Conservation (phyloP, 2,888 invertebrate species). For the Bembecia ichneumoniformis region DNA sequence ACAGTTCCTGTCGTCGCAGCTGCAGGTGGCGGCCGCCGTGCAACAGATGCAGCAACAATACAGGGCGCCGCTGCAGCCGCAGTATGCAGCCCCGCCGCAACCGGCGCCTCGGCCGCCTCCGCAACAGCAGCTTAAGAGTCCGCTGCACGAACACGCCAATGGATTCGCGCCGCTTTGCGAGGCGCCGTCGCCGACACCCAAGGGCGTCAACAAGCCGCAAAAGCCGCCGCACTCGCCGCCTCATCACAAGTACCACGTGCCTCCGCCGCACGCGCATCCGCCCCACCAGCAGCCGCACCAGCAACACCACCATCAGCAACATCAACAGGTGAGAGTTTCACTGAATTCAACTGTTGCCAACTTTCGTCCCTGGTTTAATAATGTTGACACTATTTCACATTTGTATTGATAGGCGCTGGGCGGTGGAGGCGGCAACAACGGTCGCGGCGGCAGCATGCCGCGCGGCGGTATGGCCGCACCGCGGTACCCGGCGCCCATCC, state of each 20-base stretch:
- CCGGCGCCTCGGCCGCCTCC: conserved; percentile 46
- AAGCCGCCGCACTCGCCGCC: conserved; percentile 64
- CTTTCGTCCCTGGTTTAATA: background rate
- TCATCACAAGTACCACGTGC: conserved; percentile 65
- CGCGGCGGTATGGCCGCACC: conserved; percentile 48
- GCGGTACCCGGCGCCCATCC: conserved; percentile 71
- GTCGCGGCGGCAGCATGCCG: conserved; percentile 23
- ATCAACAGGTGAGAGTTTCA: conserved; percentile 14
- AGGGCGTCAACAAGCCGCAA: conserved; percentile 43
- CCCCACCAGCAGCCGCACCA: conserved; percentile 42
- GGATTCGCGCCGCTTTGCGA: conserved; percentile 75
- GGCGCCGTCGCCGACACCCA: conserved; percentile 68
- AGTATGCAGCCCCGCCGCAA: conserved; percentile 48
- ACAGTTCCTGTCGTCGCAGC: conserved; percentile 59
- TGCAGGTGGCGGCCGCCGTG: conserved; percentile 62
- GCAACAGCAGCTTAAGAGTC: conserved; percentile 73
- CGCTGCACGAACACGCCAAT: conserved; percentile 66
- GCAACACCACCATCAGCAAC: conserved; percentile 65
- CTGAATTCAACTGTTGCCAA: no score
- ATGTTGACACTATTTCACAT: background rate
- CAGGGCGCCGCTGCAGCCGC: conserved; percentile 59
- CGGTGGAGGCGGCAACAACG: conserved; percentile 40
- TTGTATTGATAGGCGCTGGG: conserved; percentile 32
- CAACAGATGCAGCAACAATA: conserved; percentile 70
- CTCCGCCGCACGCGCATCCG: conserved; percentile 47